A percentile compares a stretch with the other conserved stretches of the same genome.
Evolutionary conservation across 2,888 invertebrate species (phyloP).

Genomic region (Spatulosminthurus flaviceps): DNA sequence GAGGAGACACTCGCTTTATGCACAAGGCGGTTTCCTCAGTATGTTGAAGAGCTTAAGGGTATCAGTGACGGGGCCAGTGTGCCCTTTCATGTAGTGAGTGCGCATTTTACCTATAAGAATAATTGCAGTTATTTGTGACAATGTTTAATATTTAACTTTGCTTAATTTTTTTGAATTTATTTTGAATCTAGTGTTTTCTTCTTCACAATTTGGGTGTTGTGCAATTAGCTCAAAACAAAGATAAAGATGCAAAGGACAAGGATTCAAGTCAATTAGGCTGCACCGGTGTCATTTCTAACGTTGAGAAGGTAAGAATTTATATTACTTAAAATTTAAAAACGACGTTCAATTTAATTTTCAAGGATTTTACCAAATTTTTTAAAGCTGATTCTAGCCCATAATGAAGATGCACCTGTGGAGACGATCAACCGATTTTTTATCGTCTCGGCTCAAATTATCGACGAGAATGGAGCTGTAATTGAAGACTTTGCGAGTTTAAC

Average conservation of each 20-base stretch:
- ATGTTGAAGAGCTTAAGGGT: slow-evolving; percentile 83
- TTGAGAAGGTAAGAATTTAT: not conserved
- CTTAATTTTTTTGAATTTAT: too few species aligned
- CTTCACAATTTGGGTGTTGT: not conserved
- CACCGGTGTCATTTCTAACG: slow-evolving; percentile 1
- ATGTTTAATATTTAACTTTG: too few species aligned
- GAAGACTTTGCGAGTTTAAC: slow-evolving; percentile 85
- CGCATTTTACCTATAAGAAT: too few species aligned
- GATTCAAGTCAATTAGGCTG: not conserved
- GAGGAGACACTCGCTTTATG: slow-evolving; percentile 78
- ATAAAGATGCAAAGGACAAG: not conserved
- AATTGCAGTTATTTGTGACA: too few species aligned
- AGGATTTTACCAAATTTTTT: not conserved
- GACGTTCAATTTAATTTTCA: not conserved
- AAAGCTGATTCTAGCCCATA: slow-evolving; percentile 82
- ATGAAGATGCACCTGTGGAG: slow-evolving; percentile 82
- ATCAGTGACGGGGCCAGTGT: slow-evolving; percentile 84
- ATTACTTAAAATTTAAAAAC: not conserved
- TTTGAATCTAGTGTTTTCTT: not conserved
- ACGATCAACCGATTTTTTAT: slow-evolving; percentile 84
- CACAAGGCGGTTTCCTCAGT: slow-evolving; percentile 79
- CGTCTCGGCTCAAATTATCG: slow-evolving; percentile 67
- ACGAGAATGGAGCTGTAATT: slow-evolving; percentile 45
- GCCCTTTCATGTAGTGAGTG: slow-evolving; percentile 82
- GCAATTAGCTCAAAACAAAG: not conserved